phyloP scores from a whole-genome alignment of 1,140 invertebrate species.

The Drosophila virilis region DNA sequence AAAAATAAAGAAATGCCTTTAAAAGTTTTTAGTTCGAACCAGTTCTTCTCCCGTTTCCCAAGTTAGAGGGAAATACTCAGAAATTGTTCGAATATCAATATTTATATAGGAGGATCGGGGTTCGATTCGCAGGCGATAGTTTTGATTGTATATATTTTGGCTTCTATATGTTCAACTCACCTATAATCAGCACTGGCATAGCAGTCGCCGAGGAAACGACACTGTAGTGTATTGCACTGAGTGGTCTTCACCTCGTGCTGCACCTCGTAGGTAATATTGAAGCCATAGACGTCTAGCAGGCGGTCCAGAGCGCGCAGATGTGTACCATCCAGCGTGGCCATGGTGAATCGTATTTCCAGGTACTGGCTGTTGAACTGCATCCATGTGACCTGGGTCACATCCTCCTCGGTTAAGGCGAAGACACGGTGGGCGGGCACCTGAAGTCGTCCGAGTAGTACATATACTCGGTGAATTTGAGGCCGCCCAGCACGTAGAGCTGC shows the following conservation, averaged over 20 bases:
- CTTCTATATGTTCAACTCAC: constrained; percentile 85
- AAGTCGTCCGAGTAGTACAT: constrained; percentile 90
- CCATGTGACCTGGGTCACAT: constrained; percentile 88
- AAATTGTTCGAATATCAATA: no score
- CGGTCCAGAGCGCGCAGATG: constrained; percentile 92
- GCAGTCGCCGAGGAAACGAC: constrained; percentile 94
- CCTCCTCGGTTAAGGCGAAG: constrained; percentile 87
- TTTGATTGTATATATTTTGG: no score
- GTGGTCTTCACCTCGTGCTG: constrained; percentile 85
- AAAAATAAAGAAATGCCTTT: no score
- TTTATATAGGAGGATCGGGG: no score
- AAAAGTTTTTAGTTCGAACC: no score
- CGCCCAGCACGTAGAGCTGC: constrained; percentile 93
- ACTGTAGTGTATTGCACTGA: constrained; percentile 91
- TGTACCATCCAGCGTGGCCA: constrained; percentile 90
- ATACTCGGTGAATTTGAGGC: constrained; percentile 92
- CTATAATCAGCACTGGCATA: constrained; percentile 88
- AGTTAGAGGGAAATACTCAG: no score
- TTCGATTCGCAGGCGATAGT: no score
- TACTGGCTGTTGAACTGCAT: constrained; percentile 90
- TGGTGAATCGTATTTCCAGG: constrained; percentile 91
- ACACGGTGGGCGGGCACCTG: constrained; percentile 86
- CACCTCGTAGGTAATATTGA: constrained; percentile 96
- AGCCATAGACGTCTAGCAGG: constrained; percentile 93
- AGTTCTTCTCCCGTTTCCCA: no score